These are phyloP conservation scores for Gymnoscopelus braueri DNA, from an alignment of 2,797 vertebrate species.

Conservation along the genomic window DNA sequence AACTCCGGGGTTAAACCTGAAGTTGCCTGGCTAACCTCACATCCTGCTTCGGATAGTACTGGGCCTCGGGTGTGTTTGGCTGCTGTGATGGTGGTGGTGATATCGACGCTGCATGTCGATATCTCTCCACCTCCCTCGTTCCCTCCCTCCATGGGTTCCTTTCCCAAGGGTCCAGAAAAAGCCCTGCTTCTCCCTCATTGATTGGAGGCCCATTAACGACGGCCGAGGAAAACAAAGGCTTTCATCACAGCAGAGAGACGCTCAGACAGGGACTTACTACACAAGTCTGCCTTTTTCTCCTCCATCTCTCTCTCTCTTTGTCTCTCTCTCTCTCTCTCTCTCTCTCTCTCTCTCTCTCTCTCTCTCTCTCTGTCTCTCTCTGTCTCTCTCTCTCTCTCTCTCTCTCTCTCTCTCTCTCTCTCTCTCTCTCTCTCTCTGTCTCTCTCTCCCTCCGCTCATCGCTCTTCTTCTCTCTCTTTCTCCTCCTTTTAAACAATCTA, in stretches of 20 bases:
- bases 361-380: no score
- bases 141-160: constrained; percentile 51
- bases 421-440: no score
- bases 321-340: neutral
- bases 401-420: neutral
- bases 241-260: constrained; percentile 65
- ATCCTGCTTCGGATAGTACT: no score
- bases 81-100: constrained; percentile 3
- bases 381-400: no score
- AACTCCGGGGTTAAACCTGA: no score
- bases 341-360: neutral
- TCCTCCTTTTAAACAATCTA: no score
- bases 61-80: neutral
- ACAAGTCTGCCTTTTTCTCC: neutral
- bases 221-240: constrained; percentile 72
- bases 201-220: constrained; percentile 65
- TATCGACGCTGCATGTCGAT: constrained; percentile 65
- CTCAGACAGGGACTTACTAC: constrained; percentile 62
- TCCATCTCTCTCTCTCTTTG: neutral
- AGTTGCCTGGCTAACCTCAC: no score
- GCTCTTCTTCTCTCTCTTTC: no score
- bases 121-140: constrained; percentile 47
- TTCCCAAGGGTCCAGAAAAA: constrained; percentile 46
- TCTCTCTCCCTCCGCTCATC: no score
- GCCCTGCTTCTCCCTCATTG: constrained; percentile 56